phyloP scores from a whole-genome alignment of 2,888 invertebrate genomes.

The Folsomia manolachei region DNA sequence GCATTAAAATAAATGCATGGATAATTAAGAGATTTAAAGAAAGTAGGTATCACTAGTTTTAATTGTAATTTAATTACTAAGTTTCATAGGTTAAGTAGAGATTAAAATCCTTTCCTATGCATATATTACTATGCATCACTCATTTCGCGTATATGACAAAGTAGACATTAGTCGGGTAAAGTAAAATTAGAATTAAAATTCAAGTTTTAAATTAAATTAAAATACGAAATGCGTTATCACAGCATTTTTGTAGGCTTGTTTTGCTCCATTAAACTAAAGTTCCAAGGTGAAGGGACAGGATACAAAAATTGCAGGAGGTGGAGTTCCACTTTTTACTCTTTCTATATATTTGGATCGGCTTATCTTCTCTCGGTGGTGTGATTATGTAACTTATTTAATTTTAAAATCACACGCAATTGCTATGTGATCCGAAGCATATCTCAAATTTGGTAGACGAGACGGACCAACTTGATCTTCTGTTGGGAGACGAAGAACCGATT shows the following conservation, averaged over 20 bases:
- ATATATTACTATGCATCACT: no score
- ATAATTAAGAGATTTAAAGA: no score
- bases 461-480: slow-evolving; percentile 66
- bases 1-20: no score
- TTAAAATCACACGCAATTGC: slow-evolving; percentile 67
- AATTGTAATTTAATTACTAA: no score
- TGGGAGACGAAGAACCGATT: slow-evolving; percentile 62
- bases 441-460: slow-evolving; percentile 65
- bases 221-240: background rate
- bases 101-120: no score
- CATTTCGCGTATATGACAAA: no score
- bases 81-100: no score
- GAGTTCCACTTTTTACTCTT: background rate
- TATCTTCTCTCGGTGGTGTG: no score
- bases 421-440: slow-evolving; percentile 75
- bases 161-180: no score
- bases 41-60: no score
- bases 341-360: background rate
- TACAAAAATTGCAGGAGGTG: background rate
- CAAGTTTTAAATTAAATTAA: no score
- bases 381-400: slow-evolving; percentile 32
- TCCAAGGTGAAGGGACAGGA: background rate
- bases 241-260: background rate
- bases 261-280: background rate
- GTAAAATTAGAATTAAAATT: no score